Percentiles rank a stretch among this genome's conserved stretches.
These are phyloP conservation scores for Forbesichthys papilliferus DNA, from an alignment of 2,113 vertebrate species.

Conservation along the genomic window DNA sequence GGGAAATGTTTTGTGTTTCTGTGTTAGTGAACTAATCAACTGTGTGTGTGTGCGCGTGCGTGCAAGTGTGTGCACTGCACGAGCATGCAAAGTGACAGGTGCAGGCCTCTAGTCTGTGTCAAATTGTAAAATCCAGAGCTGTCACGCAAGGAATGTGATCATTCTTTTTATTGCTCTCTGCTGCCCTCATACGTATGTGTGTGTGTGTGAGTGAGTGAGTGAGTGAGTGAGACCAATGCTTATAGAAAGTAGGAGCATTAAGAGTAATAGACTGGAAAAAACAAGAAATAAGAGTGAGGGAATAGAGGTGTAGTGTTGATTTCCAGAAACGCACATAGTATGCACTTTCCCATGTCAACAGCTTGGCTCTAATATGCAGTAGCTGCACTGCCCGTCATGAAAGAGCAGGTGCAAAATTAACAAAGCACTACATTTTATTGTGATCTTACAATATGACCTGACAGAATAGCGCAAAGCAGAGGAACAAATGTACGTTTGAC, in stretches of 20 bases:
- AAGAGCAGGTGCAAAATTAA: too few species aligned
- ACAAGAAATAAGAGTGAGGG: background rate
- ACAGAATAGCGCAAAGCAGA: too few species aligned
- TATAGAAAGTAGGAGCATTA: background rate
- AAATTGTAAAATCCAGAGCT: slow-evolving; percentile 79
- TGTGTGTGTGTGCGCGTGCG: slow-evolving; percentile 14
- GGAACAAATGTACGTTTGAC: too few species aligned
- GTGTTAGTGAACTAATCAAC: slow-evolving; percentile 8
- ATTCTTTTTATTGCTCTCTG: slow-evolving; percentile 74
- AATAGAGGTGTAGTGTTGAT: background rate
- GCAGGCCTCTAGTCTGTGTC: slow-evolving; percentile 71
- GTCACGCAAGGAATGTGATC: slow-evolving; percentile 79
- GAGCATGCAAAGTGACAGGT: slow-evolving; percentile 66
- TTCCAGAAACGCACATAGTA: too few species aligned
- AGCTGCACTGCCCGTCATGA: too few species aligned
- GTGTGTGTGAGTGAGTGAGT: slow-evolving; percentile 21
- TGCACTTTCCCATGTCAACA: too few species aligned
- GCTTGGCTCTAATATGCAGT: too few species aligned
- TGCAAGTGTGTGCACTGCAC: slow-evolving; percentile 2
- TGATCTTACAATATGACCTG: too few species aligned
- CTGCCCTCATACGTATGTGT: slow-evolving; percentile 50
- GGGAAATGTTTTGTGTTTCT: background rate
- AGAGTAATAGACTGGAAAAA: background rate
- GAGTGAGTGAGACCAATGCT: slow-evolving; percentile 1
- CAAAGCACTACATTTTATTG: too few species aligned